Evolutionary conservation across 2,888 invertebrate species (phyloP), one percentile per base, ranked within the genome.

Genomic region (Melanostoma mellinum): DNA sequence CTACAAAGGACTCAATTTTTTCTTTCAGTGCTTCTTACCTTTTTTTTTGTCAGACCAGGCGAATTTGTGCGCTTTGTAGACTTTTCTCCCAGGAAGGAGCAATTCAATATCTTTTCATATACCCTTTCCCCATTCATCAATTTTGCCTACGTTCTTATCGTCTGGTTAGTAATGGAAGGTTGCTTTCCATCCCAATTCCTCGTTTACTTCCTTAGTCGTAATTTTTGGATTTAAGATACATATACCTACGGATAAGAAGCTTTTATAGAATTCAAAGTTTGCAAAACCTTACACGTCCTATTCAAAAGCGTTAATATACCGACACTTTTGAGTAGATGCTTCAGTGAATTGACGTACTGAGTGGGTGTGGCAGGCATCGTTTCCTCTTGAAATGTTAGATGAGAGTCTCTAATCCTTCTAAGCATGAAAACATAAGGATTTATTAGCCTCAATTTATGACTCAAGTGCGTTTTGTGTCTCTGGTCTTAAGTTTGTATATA

Each of bases 361-460:
- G 69, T 48, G 48, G 36, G 44, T 73, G 8, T 55, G n/a, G n/a
- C n/a, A 46, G 10, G 20, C 9, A 33, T 60, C 44, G 33, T n/a
- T 35, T 35, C 36, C 60, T 32, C 60, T 67, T 67, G 35, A 55
- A 78, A 72, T 67, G 71, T 35, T 30, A 73, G 48, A 42, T 58
- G 68, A 75, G 75, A 60, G 46, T 10, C 61, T 58, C 69, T 65
- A 80, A 75, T 69, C 68, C 68, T 69, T 52, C 72, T 78, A 60
- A 82, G 50, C 73, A 74, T 74, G 73, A 65, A 82, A 82, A 78
- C 78, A 82, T 65, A 69, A 65, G 58, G 73, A 82, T 82, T 82
- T 82, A 82, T 82, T 77, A 74, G 77, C 82, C 82, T 74, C 68
- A 73, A 68, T 77, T 78, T 82, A 58, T 78, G 73, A 58, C 82